Percentiles rank a stretch among this genome's conserved stretches.
These are phyloP conservation scores for Siniperca scherzeri DNA, from an alignment of 2,797 vertebrate species.

Conservation along the genomic window DNA sequence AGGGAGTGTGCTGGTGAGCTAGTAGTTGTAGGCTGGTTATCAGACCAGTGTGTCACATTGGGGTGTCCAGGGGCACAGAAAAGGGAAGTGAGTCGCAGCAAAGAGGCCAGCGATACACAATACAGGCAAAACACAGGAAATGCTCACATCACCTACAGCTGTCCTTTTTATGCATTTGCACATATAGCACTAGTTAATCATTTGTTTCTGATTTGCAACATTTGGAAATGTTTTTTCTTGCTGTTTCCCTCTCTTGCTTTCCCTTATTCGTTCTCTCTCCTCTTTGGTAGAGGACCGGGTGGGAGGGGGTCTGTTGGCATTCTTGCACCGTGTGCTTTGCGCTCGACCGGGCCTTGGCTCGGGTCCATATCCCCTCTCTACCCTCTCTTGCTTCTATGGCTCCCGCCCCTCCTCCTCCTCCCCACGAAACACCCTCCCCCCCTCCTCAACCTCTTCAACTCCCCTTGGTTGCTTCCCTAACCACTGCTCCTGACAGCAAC, in stretches of 20 bases:
- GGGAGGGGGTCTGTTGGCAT: slow-evolving; percentile 81
- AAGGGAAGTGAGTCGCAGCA: slow-evolving; percentile 76
- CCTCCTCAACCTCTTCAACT: slow-evolving; percentile 66
- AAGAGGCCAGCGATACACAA: slow-evolving; percentile 59
- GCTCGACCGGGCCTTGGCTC: slow-evolving; percentile 79
- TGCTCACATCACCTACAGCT: slow-evolving; percentile 46
- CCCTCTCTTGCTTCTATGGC: slow-evolving; percentile 76
- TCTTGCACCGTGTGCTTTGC: slow-evolving; percentile 83
- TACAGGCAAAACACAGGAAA: slow-evolving; percentile 71
- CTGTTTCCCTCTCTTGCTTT: slow-evolving; percentile 22
- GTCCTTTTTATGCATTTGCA: slow-evolving; percentile 11
- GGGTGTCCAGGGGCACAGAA: slow-evolving; percentile 77
- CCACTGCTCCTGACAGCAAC: slow-evolving; percentile 62
- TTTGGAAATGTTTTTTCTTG: slow-evolving; percentile 35
- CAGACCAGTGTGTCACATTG: slow-evolving; percentile 75
- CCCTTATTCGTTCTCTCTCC: slow-evolving; percentile 27
- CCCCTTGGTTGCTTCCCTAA: slow-evolving; percentile 64
- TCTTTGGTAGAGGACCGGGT: slow-evolving; percentile 56
- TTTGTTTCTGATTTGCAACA: slow-evolving; percentile 40
- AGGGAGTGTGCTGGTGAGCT: slow-evolving; percentile 56
- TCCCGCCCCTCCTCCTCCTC: slow-evolving; percentile 58
- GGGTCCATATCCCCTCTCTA: slow-evolving; percentile 80
- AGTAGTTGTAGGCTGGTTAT: slow-evolving; percentile 66
- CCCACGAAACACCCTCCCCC: slow-evolving; percentile 52
- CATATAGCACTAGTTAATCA: background rate